Percentiles rank a stretch among this genome's conserved stretches.
These are phyloP conservation scores for Oncorhynchus keta DNA, from an alignment of 2,113 vertebrate genomes.

Conservation along the genomic window DNA sequence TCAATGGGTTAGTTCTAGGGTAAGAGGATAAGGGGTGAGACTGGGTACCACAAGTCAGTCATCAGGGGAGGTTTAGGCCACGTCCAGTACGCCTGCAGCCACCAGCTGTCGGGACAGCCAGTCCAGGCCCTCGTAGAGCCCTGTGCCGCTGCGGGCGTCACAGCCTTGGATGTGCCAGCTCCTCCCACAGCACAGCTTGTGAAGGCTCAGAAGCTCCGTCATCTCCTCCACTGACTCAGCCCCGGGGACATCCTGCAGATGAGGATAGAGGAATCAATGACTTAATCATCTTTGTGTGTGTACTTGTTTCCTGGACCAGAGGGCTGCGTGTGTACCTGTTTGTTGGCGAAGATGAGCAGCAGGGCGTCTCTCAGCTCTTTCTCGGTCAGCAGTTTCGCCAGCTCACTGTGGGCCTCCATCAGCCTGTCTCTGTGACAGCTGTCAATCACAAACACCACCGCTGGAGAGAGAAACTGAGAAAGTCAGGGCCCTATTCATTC, in stretches of 20 bases:
- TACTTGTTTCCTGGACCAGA: no score
- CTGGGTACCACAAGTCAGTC: neutral
- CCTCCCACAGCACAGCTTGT: constrained; percentile 95
- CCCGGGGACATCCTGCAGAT: constrained; percentile 87
- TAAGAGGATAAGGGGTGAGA: neutral
- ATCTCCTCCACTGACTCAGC: constrained; percentile 92
- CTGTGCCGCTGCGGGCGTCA: constrained; percentile 92
- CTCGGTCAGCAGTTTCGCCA: constrained; percentile 94
- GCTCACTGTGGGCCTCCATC: constrained; percentile 93
- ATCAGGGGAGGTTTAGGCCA: constrained; percentile 74
- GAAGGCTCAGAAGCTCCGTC: constrained; percentile 91
- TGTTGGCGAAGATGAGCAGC: constrained; percentile 97
- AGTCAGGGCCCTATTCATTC: neutral
- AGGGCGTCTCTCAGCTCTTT: constrained; percentile 95
- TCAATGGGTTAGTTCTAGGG: neutral
- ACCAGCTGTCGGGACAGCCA: constrained; percentile 97
- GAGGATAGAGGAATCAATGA: neutral
- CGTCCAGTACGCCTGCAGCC: constrained; percentile 94
- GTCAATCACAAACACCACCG: constrained; percentile 96
- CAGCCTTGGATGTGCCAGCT: constrained; percentile 99
- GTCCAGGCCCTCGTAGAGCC: constrained; percentile 93
- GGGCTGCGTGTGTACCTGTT: constrained; percentile 81
- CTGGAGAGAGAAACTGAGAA: constrained; percentile 57
- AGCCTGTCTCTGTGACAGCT: constrained; percentile 94
- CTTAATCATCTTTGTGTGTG: no score